A percentile compares a stretch with the other conserved stretches of the same genome.
These are phyloP conservation scores for Stigmatopora argus DNA, from an alignment of 2,113 vertebrate species.

Conservation along the genomic window DNA sequence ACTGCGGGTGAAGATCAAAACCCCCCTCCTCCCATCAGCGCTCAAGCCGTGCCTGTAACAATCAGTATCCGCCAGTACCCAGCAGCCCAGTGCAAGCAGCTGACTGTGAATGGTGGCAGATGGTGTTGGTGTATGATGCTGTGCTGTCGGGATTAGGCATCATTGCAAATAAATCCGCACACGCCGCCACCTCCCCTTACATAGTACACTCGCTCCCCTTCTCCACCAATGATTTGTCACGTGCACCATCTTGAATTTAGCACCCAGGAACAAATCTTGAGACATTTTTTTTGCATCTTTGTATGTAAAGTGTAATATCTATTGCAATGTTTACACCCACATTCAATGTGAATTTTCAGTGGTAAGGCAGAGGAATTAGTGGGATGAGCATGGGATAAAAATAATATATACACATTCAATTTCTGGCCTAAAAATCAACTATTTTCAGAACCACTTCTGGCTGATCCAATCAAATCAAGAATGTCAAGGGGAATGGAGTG, in stretches of 20 bases:
- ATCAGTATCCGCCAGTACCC: not conserved
- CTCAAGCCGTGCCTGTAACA: not conserved
- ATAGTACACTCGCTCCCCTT: not conserved
- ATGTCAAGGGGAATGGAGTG: no score
- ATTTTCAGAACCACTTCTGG: no score
- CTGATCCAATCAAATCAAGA: no score
- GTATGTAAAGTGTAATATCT: no score
- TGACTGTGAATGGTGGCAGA: conserved; percentile 58
- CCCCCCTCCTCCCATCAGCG: not conserved
- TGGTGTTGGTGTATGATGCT: conserved; percentile 58
- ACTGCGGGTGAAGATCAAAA: conserved; percentile 10
- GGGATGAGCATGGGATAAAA: no score
- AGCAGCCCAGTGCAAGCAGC: conserved; percentile 4
- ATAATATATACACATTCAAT: no score
- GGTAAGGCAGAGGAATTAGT: no score
- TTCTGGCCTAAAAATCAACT: no score
- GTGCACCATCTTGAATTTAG: not conserved
- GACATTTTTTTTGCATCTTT: no score
- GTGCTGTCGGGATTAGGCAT: conserved; percentile 44
- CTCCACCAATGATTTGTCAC: not conserved
- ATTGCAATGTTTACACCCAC: no score
- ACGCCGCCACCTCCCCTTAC: not conserved
- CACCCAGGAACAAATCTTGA: no score
- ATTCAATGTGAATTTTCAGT: no score
- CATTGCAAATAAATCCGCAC: conserved; percentile 42